Evolutionary conservation across 2,888 invertebrate species (phyloP).

Genomic region (Pilophorus perplexus): DNA sequence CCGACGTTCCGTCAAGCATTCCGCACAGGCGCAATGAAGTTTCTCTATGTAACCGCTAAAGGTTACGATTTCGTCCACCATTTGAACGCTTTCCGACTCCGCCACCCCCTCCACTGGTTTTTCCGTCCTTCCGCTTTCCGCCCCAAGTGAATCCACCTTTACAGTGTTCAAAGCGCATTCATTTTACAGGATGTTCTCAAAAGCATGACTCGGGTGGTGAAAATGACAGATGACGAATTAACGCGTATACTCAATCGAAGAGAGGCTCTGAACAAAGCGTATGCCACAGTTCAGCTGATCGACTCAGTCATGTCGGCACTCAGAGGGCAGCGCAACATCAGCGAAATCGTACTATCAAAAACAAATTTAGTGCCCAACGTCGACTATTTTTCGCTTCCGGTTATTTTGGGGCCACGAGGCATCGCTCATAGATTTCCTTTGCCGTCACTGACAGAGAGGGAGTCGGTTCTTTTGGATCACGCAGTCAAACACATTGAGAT

Average conservation of each 20-base stretch:
- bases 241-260: neutral
- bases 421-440: conserved; percentile 31
- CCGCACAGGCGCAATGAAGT: no score
- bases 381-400: conserved; percentile 34
- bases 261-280: conserved; percentile 31
- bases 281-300: conserved; percentile 24
- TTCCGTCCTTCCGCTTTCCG: no score
- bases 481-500: conserved; percentile 25
- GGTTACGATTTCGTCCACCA: no score
- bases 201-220: conserved; percentile 11
- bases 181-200: neutral
- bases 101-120: no score
- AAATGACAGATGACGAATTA: conserved; percentile 5
- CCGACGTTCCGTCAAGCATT: no score
- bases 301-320: conserved; percentile 25
- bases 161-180: neutral
- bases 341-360: conserved; percentile 27
- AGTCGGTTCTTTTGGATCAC: conserved; percentile 17
- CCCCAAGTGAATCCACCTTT: no score
- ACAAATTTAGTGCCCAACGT: conserved; percentile 19
- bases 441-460: conserved; percentile 18
- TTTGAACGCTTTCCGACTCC: no score
- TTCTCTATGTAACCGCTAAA: no score
- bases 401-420: conserved; percentile 28
- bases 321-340: conserved; percentile 23